Base-by-base conservation (phyloP, 2,113 vertebrate species). In the Clarias gariepinus region DNA sequence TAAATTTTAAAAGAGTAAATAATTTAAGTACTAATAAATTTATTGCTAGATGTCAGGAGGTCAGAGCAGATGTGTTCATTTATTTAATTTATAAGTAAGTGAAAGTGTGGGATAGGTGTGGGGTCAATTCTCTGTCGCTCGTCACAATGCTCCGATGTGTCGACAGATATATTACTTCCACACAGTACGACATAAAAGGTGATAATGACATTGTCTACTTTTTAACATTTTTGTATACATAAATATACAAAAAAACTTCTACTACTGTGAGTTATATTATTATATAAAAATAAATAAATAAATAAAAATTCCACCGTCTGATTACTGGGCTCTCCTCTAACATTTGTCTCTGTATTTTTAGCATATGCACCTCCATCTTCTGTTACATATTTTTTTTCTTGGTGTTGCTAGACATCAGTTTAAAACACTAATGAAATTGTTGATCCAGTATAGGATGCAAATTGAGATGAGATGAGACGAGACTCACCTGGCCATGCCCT, bases 401-500 rank as follows among this genome's bases (percentile, higher is more conserved):
- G 47, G 12, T 30, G 64, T 36, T 19, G 7, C 28, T 13, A 68
- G 68, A 36, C 36, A 73, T 73, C 69, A 73, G 69, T 41, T 33
- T 30, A 73, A 21, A 10, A 4, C 18, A 41, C 6, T 41, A 18
- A 41, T 15, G 4, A 69, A 16, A 33, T 8, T 2, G 28, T 15
- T 68, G 12, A 53, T 76, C 73, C 23, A 53, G 74, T 18, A 6
- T 2, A 1, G 55, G 52, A 47, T 47, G 47, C 5, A 7, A 78
- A 12, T 2, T 3, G 76, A 47, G 71, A 7, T 3, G 76, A 47
- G 71, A 7, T 11, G 52, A 78, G 13, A 10, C 2, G 28, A 61
- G 55, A 96, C 97, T 96, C 89, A 99, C 98, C 95, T 96, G 71
- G 97, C 90, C 25, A 99, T 92, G 53, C 97, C 96, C 95, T 99